Evolutionary conservation across 2,888 invertebrate species (phyloP).

Genomic region (Polylopha cassiicola): DNA sequence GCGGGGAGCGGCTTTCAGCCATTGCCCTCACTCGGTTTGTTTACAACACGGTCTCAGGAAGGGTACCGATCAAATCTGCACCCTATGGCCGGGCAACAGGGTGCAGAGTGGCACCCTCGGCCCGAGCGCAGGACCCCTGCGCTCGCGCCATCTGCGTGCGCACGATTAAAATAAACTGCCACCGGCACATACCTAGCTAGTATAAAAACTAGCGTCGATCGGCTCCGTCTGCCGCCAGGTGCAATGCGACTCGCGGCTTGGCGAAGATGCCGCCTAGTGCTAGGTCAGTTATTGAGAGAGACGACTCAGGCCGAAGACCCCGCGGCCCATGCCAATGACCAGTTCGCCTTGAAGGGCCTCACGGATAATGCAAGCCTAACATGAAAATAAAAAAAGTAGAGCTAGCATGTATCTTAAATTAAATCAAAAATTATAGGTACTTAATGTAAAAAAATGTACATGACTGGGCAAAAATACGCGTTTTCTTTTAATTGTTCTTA

Average conservation of each 20-base stretch:
- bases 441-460: too few relatives aligned
- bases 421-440: too few relatives aligned
- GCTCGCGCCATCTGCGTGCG: slow-evolving; percentile 70
- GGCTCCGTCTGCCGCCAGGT: slow-evolving; percentile 52
- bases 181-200: slow-evolving; percentile 52
- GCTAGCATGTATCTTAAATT: too few relatives aligned
- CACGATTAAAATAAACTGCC: slow-evolving; percentile 70
- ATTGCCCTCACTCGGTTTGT: slow-evolving; percentile 75
- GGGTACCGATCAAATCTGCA: slow-evolving; percentile 45
- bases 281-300: slow-evolving; percentile 63
- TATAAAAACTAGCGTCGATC: slow-evolving; percentile 52
- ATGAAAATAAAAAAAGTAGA: too few relatives aligned
- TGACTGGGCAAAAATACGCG: too few relatives aligned
- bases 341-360: slow-evolving; percentile 49
- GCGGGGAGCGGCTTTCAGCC: slow-evolving; percentile 72
- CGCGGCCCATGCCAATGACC: slow-evolving; percentile 51
- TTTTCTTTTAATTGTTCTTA: too few relatives aligned
- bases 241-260: slow-evolving; percentile 50
- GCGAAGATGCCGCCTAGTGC: slow-evolving; percentile 55
- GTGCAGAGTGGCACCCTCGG: slow-evolving; percentile 46
- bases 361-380: slow-evolving; percentile 23
- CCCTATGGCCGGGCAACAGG: slow-evolving; percentile 49
- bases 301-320: slow-evolving; percentile 45
- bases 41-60: slow-evolving; percentile 59
- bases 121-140: slow-evolving; percentile 46